Base-by-base conservation (phyloP, 2,113 vertebrate genomes). In the Oncorhynchus tshawytscha region DNA sequence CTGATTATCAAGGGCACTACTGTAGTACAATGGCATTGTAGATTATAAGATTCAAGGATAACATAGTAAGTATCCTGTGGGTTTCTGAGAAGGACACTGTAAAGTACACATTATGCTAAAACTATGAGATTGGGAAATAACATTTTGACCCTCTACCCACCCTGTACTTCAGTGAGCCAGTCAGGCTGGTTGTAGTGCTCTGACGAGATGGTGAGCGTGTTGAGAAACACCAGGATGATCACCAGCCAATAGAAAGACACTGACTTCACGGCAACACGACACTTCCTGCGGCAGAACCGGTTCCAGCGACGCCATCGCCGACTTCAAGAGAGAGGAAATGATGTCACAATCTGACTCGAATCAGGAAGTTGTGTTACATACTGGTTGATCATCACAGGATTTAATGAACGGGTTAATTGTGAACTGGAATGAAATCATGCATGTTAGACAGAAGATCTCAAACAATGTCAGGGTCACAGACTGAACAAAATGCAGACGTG, bases 241-340 rank as follows among this genome's bases (percentile, higher is more conserved):
- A 99, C 98, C 83, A 99, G 94, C 98, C 98, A 99, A 86, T 99
- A 99, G 91, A 99, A 99, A 0, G 94, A 91, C 85, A 98, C 97
- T 0, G 98, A 99, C 90, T 99, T 99, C 85, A 99, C 98, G 0
- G 97, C 96, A 66, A 94, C 95, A 62, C 98, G 92, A 79, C 97
- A 99, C 88, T 95, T 96, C 79, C 97, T 95, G 81, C 97, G 95
- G 79, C 91, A 97, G 85, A 97, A 97, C 66, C 98, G 92, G 91
- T 99, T 99, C 98, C 98, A 99, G 76, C 96, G 95, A 82, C 97
- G 95, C 95, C 96, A 98, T 87, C 96, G 96, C 25, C 97, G 97
- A 92, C 97, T 99, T 89, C 75, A 86, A 90, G 18, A 75, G 69
- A 84, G 59, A 70, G 27, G 27, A 73, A n/a, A 57, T 62, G 4